phyloP scores from a whole-genome alignment of 2,113 vertebrate species.

The Mellivora capensis region DNA sequence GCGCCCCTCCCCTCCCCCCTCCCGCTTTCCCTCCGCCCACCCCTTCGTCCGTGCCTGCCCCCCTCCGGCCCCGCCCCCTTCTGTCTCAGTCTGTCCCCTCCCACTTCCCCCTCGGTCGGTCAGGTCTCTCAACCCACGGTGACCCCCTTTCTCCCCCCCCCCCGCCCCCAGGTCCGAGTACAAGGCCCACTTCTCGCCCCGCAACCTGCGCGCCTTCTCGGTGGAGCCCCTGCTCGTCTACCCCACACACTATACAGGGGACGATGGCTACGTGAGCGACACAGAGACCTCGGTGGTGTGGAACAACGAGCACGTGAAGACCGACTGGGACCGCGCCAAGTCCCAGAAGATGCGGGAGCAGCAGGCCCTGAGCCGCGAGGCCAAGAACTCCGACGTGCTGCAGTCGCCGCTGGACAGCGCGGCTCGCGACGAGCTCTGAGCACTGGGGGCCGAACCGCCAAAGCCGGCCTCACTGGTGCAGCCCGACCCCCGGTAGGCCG shows the following conservation, averaged over 20 bases:
- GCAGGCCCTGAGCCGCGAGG: slow-evolving; percentile 88
- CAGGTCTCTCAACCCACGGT: accelerated
- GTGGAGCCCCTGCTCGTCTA: slow-evolving; percentile 92
- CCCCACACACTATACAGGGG: slow-evolving; percentile 94
- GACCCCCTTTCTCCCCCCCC: accelerated
- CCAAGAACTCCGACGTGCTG: slow-evolving; percentile 91
- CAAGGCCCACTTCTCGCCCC: slow-evolving; percentile 88
- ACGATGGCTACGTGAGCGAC: slow-evolving; percentile 92
- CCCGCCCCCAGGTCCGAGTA: slow-evolving; percentile 85
- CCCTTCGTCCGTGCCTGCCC: too few species aligned
- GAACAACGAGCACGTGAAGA: slow-evolving; percentile 88
- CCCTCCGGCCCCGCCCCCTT: too few species aligned
- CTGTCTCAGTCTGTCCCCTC: not conserved
- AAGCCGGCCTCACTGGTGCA: not conserved
- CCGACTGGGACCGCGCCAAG: slow-evolving; percentile 92
- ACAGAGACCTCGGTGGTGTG: slow-evolving; percentile 95
- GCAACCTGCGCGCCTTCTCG: slow-evolving; percentile 90
- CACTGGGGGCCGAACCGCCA: accelerated
- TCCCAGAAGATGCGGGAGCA: slow-evolving; percentile 91
- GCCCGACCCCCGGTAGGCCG: not conserved
- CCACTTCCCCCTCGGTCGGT: not conserved
- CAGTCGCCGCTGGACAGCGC: slow-evolving; percentile 90
- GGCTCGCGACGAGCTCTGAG: slow-evolving; percentile 91
- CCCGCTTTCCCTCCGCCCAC: not conserved
- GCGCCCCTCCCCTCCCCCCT: too few species aligned